These are phyloP conservation scores for Yponomeuta malinellus DNA, from an alignment of 2,888 invertebrate species.

Conservation along the genomic window DNA sequence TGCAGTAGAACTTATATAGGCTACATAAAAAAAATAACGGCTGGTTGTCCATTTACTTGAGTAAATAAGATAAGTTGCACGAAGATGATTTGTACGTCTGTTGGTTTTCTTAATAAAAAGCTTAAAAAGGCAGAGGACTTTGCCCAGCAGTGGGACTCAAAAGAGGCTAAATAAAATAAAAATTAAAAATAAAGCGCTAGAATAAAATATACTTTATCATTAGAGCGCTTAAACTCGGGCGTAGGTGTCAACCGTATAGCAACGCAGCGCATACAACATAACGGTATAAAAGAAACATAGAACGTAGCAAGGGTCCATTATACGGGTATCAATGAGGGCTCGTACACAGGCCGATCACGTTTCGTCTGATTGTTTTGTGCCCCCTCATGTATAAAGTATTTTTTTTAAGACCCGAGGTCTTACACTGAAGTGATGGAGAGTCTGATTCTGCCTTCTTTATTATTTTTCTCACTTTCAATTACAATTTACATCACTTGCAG, in stretches of 20 bases:
- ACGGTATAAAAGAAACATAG: neutral
- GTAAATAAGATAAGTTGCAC: too few species aligned
- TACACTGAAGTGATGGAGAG: neutral
- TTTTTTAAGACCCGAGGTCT: conserved; percentile 18
- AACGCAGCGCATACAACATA: neutral
- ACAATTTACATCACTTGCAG: too few species aligned
- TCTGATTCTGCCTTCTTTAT: too few species aligned
- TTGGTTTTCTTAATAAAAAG: too few species aligned
- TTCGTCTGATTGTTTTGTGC: conserved; percentile 42
- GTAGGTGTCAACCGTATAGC: neutral
- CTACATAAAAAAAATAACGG: too few species aligned
- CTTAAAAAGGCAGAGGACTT: too few species aligned
- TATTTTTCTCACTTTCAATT: too few species aligned
- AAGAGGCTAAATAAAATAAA: too few species aligned
- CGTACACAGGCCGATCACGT: conserved; percentile 33
- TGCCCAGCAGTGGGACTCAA: too few species aligned
- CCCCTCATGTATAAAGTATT: conserved; percentile 36
- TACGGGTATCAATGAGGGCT: conserved; percentile 7
- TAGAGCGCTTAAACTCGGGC: neutral
- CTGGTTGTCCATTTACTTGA: too few species aligned
- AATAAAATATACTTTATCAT: neutral
- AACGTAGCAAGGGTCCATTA: neutral
- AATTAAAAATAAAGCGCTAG: neutral
- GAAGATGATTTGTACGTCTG: too few species aligned
- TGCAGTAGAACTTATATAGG: too few species aligned